These are phyloP conservation scores for Macrosiphum euphorbiae DNA, from an alignment of 2,888 invertebrate species.

Conservation along the genomic window DNA sequence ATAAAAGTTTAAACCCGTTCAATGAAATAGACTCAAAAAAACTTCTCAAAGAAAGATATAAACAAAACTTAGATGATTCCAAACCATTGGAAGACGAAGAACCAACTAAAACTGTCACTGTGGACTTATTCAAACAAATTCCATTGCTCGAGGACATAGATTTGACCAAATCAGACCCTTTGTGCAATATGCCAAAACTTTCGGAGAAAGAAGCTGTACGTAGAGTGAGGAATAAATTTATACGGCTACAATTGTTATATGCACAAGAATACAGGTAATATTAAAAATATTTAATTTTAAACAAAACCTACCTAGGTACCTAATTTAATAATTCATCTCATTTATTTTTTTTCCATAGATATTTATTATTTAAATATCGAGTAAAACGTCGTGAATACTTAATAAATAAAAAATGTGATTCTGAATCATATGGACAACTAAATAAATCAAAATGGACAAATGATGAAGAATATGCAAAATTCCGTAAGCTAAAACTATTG, in stretches of 20 bases:
- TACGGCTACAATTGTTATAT: slow-evolving; percentile 49
- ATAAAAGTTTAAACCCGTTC: slow-evolving; percentile 61
- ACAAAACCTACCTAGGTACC: background rate
- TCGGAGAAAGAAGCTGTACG: slow-evolving; percentile 62
- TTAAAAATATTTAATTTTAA: background rate
- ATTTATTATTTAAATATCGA: slow-evolving; percentile 59
- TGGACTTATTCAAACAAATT: slow-evolving; percentile 55
- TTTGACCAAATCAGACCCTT: slow-evolving; percentile 53
- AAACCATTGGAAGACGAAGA: slow-evolving; percentile 47
- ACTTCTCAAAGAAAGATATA: slow-evolving; percentile 53
- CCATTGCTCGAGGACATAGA: slow-evolving; percentile 53
- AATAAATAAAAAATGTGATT: slow-evolving; percentile 51
- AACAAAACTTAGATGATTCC: slow-evolving; percentile 53
- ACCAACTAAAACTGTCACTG: slow-evolving; percentile 48
- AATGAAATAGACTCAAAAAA: slow-evolving; percentile 62
- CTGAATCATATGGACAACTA: slow-evolving; percentile 47
- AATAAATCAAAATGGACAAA: slow-evolving; percentile 51
- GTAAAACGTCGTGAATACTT: slow-evolving; percentile 56
- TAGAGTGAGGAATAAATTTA: slow-evolving; percentile 56
- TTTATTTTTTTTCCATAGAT: slow-evolving; percentile 37
- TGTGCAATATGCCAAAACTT: slow-evolving; percentile 53
- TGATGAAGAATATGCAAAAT: slow-evolving; percentile 52
- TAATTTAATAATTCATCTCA: background rate
- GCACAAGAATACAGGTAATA: slow-evolving; percentile 60
- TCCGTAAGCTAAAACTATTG: slow-evolving; percentile 44